Percentiles rank a stretch among this genome's conserved stretches.
These are phyloP conservation scores for Xenotilapia longispinis DNA, from an alignment of 2,113 vertebrate species.

Conservation along the genomic window DNA sequence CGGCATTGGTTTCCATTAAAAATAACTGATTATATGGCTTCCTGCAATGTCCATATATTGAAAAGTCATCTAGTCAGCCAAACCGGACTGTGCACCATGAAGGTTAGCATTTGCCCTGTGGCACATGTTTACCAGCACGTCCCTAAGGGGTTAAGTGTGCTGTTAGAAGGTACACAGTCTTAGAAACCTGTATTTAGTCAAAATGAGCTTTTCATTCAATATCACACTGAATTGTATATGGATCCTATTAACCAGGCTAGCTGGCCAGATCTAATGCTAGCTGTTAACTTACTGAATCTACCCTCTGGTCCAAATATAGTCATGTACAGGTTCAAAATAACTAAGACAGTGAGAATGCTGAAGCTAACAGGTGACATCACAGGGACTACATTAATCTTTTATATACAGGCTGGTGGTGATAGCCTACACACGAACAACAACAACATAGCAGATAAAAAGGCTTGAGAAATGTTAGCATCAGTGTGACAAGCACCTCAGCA, in stretches of 20 bases:
- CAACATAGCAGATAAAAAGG: not conserved
- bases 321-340: not conserved
- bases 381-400: not conserved
- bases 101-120: too few species aligned
- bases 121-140: rapidly evolving
- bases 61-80: too few species aligned
- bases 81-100: too few species aligned
- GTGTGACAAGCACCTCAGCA: not conserved
- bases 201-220: rapidly evolving
- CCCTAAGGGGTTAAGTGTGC: not conserved
- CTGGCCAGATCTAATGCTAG: not conserved
- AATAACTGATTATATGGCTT: too few species aligned
- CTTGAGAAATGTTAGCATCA: not conserved
- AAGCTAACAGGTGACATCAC: not conserved
- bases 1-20: too few species aligned
- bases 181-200: not conserved
- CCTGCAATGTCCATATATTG: too few species aligned
- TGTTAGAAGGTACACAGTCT: not conserved
- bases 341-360: not conserved
- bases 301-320: not conserved
- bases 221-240: not conserved
- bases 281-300: not conserved
- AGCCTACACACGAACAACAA: not conserved
- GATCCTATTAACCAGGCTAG: not conserved
- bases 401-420: not conserved